These are phyloP conservation scores for Chrysomela aeneicollis DNA, from an alignment of 2,888 invertebrate species.

Conservation along the genomic window DNA sequence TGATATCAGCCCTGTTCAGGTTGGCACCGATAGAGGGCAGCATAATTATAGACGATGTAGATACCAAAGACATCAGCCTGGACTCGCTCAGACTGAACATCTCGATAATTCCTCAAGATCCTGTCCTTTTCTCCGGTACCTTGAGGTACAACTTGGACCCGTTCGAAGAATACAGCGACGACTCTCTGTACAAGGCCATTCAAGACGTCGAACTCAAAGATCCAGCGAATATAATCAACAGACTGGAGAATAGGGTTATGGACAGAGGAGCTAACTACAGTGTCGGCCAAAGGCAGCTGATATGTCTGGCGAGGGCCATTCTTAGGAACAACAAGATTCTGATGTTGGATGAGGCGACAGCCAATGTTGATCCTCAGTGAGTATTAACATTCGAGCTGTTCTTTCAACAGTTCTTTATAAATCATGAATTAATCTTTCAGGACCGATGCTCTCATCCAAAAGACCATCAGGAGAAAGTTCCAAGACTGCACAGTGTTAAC, in stretches of 20 bases:
- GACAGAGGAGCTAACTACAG: slow-evolving; percentile 87
- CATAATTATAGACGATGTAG: slow-evolving; percentile 76
- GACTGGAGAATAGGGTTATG: slow-evolving; percentile 74
- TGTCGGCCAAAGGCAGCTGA: slow-evolving; percentile 88
- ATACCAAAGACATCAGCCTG: slow-evolving; percentile 66
- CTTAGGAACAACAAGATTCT: slow-evolving; percentile 83
- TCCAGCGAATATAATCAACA: slow-evolving; percentile 66
- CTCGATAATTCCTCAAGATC: slow-evolving; percentile 71
- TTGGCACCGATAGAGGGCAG: slow-evolving; percentile 75
- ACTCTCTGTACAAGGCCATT: slow-evolving; percentile 73
- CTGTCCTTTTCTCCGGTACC: slow-evolving; percentile 76
- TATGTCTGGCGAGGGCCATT: slow-evolving; percentile 89
- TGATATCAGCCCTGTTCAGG: slow-evolving; percentile 82
- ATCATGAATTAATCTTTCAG: slow-evolving; percentile 54
- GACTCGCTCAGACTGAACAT: slow-evolving; percentile 65
- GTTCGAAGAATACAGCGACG: slow-evolving; percentile 74
- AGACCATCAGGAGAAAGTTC: slow-evolving; percentile 82
- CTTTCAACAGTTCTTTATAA: no score
- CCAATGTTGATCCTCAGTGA: slow-evolving; percentile 89
- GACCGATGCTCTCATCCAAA: slow-evolving; percentile 85
- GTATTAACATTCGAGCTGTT: slow-evolving; percentile 49
- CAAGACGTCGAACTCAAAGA: slow-evolving; percentile 80
- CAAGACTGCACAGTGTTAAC: slow-evolving; percentile 85
- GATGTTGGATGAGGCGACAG: slow-evolving; percentile 93
- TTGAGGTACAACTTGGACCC: slow-evolving; percentile 79